These are phyloP conservation scores for Timandra comae DNA, from an alignment of 2,888 invertebrate genomes.

Conservation along the genomic window DNA sequence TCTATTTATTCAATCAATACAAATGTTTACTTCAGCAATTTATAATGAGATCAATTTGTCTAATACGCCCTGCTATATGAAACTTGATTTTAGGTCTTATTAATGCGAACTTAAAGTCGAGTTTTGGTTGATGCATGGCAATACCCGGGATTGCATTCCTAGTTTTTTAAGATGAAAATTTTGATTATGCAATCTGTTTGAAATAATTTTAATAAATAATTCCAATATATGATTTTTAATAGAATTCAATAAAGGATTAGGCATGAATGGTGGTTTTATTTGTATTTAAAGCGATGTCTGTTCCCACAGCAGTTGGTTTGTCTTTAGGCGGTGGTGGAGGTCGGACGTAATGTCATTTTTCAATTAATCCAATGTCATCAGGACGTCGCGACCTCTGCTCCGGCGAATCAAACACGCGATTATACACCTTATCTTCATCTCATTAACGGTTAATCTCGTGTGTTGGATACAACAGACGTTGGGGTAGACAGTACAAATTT, in stretches of 20 bases:
- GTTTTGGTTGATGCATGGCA: conserved; percentile 72
- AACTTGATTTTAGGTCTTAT: conserved; percentile 67
- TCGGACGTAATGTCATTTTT: conserved; percentile 64
- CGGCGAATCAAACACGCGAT: conserved; percentile 27
- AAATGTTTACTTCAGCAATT: conserved; percentile 71
- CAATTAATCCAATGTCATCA: conserved; percentile 69
- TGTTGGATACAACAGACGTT: conserved; percentile 18
- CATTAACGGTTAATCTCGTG: conserved; percentile 32
- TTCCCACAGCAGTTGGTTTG: conserved; percentile 48
- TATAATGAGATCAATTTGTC: conserved; percentile 39
- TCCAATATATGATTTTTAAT: conserved; percentile 45
- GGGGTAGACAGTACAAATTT: conserved; percentile 43
- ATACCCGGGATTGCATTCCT: conserved; percentile 69
- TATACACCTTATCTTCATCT: conserved; percentile 32
- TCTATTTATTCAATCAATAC: conserved; percentile 30
- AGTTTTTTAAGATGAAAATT: conserved; percentile 69
- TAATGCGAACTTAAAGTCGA: conserved; percentile 55
- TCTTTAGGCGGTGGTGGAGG: conserved; percentile 49
- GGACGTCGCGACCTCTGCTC: conserved; percentile 55
- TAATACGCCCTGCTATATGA: conserved; percentile 58
- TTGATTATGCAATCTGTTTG: conserved; percentile 69
- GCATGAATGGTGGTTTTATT: conserved; percentile 47
- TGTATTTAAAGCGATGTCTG: conserved; percentile 23
- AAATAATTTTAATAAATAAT: conserved; percentile 31
- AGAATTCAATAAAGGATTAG: conserved; percentile 58